A percentile compares a stretch with the other conserved stretches of the same genome.
Evolutionary conservation across 2,797 vertebrate genomes (phyloP).

Genomic region (Melanotaenia trifasciata): DNA sequence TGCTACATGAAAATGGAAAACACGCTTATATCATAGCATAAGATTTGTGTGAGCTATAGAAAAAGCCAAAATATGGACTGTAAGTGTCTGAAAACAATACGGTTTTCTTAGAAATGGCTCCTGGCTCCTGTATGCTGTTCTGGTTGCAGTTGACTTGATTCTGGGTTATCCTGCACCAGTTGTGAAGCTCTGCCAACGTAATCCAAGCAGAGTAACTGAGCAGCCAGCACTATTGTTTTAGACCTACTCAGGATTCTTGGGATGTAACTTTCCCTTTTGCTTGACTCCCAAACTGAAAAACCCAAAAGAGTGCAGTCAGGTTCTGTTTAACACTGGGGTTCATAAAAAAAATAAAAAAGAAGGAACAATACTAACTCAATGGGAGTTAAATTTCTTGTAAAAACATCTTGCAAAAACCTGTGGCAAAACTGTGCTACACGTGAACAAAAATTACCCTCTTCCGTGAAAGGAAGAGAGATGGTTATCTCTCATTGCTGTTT

Average conservation of each 20-base stretch:
- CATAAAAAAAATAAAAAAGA: not conserved
- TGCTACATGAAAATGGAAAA: conserved; percentile 28
- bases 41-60: conserved; percentile 3
- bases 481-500: conserved; percentile 53
- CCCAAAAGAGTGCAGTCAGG: conserved; percentile 36
- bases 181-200: conserved; percentile 27
- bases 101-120: conserved; percentile 51
- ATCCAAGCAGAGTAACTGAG: conserved; percentile 45
- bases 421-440: conserved; percentile 18
- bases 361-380: not conserved
- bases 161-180: conserved; percentile 55
- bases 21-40: conserved; percentile 5
- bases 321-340: conserved; percentile 26
- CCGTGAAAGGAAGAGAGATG: conserved; percentile 33
- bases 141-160: conserved; percentile 37
- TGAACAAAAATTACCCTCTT: conserved; percentile 19
- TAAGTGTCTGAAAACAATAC: conserved; percentile 36
- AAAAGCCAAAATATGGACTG: conserved; percentile 15
- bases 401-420: conserved; percentile 22
- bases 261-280: conserved; percentile 47
- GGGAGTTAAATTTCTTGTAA: conserved; percentile 19
- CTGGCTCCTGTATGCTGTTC: conserved; percentile 37
- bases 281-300: conserved; percentile 54
- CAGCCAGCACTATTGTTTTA: conserved; percentile 62
- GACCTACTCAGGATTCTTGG: conserved; percentile 65